Evolutionary conservation across 1,140 invertebrate species (phyloP).

Genomic region (Scaptomyza montana): DNA sequence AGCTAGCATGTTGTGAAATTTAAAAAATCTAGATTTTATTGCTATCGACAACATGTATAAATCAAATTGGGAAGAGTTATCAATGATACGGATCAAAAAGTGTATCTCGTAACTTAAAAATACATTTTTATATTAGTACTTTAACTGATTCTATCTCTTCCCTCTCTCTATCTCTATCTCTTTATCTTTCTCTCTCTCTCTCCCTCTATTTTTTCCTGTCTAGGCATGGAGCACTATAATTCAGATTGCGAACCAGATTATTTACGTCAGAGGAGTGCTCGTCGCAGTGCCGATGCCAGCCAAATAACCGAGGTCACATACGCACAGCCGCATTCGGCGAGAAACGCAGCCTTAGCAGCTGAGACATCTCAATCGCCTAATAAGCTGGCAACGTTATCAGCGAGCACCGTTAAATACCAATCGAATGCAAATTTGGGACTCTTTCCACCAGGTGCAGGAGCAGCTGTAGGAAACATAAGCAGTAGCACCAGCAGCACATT

Average conservation of each 20-base stretch:
- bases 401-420: slow-evolving; percentile 64
- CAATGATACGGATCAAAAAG: neutral
- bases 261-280: slow-evolving; percentile 84
- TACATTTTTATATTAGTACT: too few species aligned
- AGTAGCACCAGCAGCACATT: slow-evolving; percentile 58
- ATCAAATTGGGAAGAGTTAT: neutral
- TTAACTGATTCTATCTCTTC: too few species aligned
- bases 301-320: slow-evolving; percentile 55
- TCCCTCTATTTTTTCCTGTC: slow-evolving; percentile 17
- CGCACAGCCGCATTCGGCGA: slow-evolving; percentile 65
- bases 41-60: too few species aligned
- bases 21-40: too few species aligned
- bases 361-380: slow-evolving; percentile 83
- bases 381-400: slow-evolving; percentile 55
- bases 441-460: slow-evolving; percentile 19
- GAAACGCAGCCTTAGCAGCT: slow-evolving; percentile 60
- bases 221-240: slow-evolving; percentile 86
- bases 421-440: slow-evolving; percentile 72
- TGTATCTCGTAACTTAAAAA: too few species aligned
- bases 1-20: too few species aligned
- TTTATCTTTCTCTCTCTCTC: neutral
- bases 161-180: neutral
- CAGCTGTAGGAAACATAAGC: slow-evolving; percentile 13
- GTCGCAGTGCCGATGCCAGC: slow-evolving; percentile 40
- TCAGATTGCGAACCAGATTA: slow-evolving; percentile 85